Percentiles rank a stretch among this genome's conserved stretches.
phyloP scores from a whole-genome alignment of 2,797 vertebrate genomes.

The Yasuhikotakia modesta region DNA sequence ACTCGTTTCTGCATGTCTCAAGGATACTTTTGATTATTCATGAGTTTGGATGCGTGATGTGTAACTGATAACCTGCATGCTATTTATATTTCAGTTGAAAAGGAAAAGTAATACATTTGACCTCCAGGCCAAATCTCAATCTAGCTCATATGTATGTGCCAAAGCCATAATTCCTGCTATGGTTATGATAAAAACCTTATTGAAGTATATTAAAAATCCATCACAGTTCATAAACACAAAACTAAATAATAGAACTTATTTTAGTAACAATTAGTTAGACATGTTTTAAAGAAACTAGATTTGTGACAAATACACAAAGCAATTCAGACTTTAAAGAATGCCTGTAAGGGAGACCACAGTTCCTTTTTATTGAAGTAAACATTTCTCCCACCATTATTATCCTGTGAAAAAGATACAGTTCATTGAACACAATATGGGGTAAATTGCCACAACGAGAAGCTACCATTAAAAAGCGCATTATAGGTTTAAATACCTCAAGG shows the following conservation, averaged over 20 bases:
- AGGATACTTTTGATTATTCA: conserved; percentile 74
- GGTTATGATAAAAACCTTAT: background rate
- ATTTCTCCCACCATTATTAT: too few species aligned
- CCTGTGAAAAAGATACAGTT: too few species aligned
- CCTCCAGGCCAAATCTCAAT: conserved; percentile 60
- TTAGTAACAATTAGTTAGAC: background rate
- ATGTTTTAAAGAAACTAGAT: too few species aligned
- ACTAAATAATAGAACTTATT: background rate
- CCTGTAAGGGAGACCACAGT: too few species aligned
- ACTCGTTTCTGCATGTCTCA: conserved; percentile 50
- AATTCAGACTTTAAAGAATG: too few species aligned
- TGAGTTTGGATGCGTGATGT: conserved; percentile 71
- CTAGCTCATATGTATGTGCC: background rate
- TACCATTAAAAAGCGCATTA: too few species aligned
- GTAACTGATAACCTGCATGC: conserved; percentile 78
- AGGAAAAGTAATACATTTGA: conserved; percentile 71
- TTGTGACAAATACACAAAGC: too few species aligned
- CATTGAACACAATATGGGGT: too few species aligned
- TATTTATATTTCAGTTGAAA: conserved; percentile 79
- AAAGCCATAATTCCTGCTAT: conserved; percentile 3
- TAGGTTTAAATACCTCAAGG: background rate
- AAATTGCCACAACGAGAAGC: too few species aligned
- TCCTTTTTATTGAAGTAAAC: too few species aligned
- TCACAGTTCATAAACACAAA: conserved; percentile 6
- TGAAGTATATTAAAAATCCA: background rate